These are phyloP conservation scores for Diplodus puntazzo DNA, from an alignment of 2,797 vertebrate genomes.

Conservation along the genomic window DNA sequence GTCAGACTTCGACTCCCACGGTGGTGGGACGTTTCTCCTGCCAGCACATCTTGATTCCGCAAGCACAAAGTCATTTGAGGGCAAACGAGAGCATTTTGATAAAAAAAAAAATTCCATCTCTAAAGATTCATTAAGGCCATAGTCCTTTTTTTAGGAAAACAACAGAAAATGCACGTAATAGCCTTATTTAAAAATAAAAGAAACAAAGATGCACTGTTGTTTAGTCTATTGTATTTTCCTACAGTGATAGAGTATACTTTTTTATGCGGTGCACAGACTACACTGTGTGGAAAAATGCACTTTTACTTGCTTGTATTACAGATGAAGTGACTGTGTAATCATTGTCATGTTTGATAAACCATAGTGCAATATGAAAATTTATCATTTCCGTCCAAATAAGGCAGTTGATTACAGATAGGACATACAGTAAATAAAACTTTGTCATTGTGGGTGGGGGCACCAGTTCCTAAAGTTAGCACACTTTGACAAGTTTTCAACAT, in stretches of 20 bases:
- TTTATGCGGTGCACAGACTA: slow-evolving; percentile 20
- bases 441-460: background rate
- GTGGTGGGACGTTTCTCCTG: slow-evolving; percentile 19
- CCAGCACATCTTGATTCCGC: slow-evolving; percentile 49
- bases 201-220: slow-evolving; percentile 43
- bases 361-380: slow-evolving; percentile 51
- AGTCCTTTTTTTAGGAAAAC: slow-evolving; percentile 13
- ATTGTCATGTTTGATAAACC: slow-evolving; percentile 46
- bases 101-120: slow-evolving; percentile 19
- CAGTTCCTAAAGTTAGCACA: background rate
- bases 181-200: slow-evolving; percentile 25
- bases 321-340: slow-evolving; percentile 54
- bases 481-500: slow-evolving; percentile 10
- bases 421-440: slow-evolving; percentile 10
- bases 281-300: slow-evolving; percentile 36
- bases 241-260: slow-evolving; percentile 22
- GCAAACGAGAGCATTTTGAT: slow-evolving; percentile 33
- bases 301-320: slow-evolving; percentile 35
- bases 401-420: slow-evolving; percentile 21
- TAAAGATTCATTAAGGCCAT: background rate
- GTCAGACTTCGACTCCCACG: slow-evolving; percentile 38
- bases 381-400: slow-evolving; percentile 45
- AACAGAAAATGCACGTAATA: slow-evolving; percentile 10
- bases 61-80: slow-evolving; percentile 58
- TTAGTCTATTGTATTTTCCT: slow-evolving; percentile 44